A percentile compares a stretch with the other conserved stretches of the same genome.
These are phyloP conservation scores for Lagorchestes hirsutus DNA, from an alignment of 2,797 vertebrate genomes.

Conservation along the genomic window DNA sequence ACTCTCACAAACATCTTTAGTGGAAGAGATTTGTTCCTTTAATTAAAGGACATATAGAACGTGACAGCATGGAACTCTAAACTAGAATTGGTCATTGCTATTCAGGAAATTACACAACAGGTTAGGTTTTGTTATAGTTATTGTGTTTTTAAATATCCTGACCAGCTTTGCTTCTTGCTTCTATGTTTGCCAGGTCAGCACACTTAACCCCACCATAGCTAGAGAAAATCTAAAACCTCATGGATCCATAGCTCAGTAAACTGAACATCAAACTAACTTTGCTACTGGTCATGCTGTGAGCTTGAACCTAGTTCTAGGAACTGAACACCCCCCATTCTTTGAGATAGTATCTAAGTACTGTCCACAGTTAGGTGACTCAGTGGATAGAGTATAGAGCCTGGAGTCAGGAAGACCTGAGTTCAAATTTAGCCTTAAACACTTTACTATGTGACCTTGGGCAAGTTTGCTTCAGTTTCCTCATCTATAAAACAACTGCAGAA, in stretches of 20 bases:
- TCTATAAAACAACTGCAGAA: neutral
- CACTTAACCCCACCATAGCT: neutral
- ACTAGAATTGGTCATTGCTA: constrained; percentile 6
- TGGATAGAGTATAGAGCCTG: neutral
- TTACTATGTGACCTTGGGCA: neutral
- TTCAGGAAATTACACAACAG: constrained; percentile 42
- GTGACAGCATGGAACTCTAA: neutral
- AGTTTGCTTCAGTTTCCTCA: neutral
- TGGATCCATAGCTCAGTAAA: neutral
- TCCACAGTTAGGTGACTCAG: neutral
- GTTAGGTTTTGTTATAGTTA: constrained; percentile 4
- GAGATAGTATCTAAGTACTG: neutral
- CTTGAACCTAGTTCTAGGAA: neutral
- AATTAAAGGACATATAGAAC: constrained; percentile 14
- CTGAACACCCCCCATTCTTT: neutral
- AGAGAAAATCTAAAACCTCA: neutral
- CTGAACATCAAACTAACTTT: neutral
- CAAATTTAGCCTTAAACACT: neutral
- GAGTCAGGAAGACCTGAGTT: neutral
- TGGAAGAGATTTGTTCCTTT: constrained; percentile 26
- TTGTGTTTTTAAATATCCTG: neutral
- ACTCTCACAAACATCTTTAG: neutral
- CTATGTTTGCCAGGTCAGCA: neutral
- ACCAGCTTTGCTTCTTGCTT: neutral
- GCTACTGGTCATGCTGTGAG: neutral